These are phyloP conservation scores for Candidula unifasciata DNA, from an alignment of 2,888 invertebrate genomes.

Conservation along the genomic window DNA sequence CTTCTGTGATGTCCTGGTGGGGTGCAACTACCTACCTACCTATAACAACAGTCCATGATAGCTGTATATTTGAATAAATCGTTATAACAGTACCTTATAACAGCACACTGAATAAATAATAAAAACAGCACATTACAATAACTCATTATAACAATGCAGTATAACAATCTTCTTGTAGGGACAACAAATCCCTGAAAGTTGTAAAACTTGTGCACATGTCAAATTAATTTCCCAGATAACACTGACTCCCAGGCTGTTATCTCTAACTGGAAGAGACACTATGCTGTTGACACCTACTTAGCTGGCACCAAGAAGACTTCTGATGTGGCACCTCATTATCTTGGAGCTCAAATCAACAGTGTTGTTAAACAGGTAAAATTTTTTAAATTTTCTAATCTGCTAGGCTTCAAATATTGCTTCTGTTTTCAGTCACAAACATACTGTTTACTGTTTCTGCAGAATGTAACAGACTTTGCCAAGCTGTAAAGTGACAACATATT, in stretches of 20 bases:
- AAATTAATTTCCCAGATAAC: slow-evolving; percentile 9
- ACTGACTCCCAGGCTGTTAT: slow-evolving; percentile 18
- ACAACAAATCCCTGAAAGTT: no score
- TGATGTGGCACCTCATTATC: slow-evolving; percentile 29
- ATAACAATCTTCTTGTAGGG: no score
- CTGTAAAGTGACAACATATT: slow-evolving; percentile 83
- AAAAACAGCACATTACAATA: no score
- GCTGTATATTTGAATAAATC: no score
- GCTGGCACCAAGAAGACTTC: slow-evolving; percentile 17
- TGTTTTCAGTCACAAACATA: neutral
- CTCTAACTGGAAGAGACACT: neutral
- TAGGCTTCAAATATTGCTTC: no score
- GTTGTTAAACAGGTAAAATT: slow-evolving; percentile 12
- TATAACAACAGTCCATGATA: no score
- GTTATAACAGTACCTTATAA: no score
- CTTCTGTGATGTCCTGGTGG: no score
- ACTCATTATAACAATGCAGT: no score
- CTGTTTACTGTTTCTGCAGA: slow-evolving; percentile 17
- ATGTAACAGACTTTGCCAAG: slow-evolving; percentile 49
- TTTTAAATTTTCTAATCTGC: neutral
- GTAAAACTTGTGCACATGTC: no score
- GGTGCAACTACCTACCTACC: no score
- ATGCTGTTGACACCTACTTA: slow-evolving; percentile 25
- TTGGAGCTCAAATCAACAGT: slow-evolving; percentile 35
- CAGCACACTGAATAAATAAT: no score